These are phyloP conservation scores for Capitella teleta DNA, from an alignment of 1,140 invertebrate species.

Conservation along the genomic window DNA sequence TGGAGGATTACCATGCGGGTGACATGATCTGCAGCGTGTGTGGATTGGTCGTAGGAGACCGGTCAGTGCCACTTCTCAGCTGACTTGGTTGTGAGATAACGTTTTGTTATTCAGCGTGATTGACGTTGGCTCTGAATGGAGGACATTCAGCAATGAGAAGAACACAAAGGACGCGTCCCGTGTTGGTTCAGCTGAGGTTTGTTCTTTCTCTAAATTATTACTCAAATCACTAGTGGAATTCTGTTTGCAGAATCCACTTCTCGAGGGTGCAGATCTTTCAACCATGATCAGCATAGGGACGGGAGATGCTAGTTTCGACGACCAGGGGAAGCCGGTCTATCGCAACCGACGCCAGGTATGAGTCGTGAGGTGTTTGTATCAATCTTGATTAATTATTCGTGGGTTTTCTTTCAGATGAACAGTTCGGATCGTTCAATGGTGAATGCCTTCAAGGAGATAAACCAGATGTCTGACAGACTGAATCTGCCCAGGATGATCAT, in stretches of 20 bases:
- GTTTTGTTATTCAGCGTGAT: slow-evolving; percentile 63
- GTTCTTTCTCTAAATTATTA: no score
- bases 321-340: slow-evolving; percentile 78
- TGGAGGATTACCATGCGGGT: slow-evolving; percentile 96
- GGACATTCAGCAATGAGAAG: slow-evolving; percentile 98
- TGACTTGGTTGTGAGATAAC: background rate
- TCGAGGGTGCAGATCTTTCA: slow-evolving; percentile 90
- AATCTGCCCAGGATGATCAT: slow-evolving; percentile 68
- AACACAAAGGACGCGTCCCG: slow-evolving; percentile 91
- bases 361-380: no score
- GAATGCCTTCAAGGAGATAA: slow-evolving; percentile 93
- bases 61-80: slow-evolving; percentile 50
- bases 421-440: slow-evolving; percentile 73
- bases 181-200: slow-evolving; percentile 71
- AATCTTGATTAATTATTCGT: no score
- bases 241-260: slow-evolving; percentile 70
- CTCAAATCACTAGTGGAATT: no score
- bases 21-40: slow-evolving; percentile 99
- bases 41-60: slow-evolving; percentile 95
- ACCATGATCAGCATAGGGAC: slow-evolving; percentile 86
- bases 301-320: slow-evolving; percentile 67
- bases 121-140: slow-evolving; percentile 99
- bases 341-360: slow-evolving; percentile 76
- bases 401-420: slow-evolving; percentile 27
- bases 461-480: slow-evolving; percentile 93